Conservation (phyloP, 2,888 invertebrate genomes). For the Actias luna region DNA sequence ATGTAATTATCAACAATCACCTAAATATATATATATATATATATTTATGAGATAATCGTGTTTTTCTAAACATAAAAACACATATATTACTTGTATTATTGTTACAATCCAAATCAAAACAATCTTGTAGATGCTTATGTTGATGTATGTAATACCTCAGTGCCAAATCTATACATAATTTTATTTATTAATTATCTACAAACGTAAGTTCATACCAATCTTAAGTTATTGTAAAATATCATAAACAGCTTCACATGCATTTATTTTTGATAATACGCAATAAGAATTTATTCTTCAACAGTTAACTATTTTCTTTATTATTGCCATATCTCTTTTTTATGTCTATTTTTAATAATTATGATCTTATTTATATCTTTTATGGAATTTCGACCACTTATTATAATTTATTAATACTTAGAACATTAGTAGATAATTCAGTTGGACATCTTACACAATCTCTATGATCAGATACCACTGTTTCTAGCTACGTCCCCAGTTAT, state of each 20-base stretch:
- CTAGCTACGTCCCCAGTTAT: no score
- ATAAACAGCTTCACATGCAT: not conserved
- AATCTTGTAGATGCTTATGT: not conserved
- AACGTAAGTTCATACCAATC: not conserved
- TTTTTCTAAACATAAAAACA: conserved; percentile 7
- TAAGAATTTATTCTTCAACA: no score
- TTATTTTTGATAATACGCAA: not conserved
- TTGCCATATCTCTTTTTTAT: no score
- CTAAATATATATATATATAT: not conserved
- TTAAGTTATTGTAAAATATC: not conserved
- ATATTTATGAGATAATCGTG: not conserved
- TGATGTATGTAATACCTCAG: conserved; percentile 6
- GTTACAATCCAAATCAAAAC: not conserved
- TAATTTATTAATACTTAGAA: no score
- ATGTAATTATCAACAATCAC: not conserved
- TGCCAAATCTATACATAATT: not conserved
- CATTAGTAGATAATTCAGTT: no score
- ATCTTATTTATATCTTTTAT: no score
- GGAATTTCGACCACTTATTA: no score
- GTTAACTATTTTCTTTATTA: no score
- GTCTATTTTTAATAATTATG: no score
- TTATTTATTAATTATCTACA: not conserved
- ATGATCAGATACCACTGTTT: no score
- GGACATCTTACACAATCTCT: no score
- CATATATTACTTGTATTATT: conserved; percentile 2